Conservation (phyloP, 2,797 vertebrate genomes). For the Cynopterus sphinx region DNA sequence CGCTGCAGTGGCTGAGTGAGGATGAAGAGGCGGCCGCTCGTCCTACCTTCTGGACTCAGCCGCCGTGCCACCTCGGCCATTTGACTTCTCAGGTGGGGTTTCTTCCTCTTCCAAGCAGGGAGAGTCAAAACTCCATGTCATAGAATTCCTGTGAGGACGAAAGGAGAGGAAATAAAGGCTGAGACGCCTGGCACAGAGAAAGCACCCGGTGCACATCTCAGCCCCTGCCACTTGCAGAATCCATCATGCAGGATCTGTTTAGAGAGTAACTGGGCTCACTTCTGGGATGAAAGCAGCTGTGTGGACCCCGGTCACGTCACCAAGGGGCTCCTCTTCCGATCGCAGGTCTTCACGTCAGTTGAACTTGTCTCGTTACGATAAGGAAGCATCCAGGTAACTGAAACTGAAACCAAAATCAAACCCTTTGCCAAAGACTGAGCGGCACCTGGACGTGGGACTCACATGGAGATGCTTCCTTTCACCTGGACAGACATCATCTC, state of each 20-base stretch:
- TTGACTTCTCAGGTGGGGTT: background rate
- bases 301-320: too few relatives aligned
- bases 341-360: background rate
- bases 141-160: background rate
- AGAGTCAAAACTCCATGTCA: background rate
- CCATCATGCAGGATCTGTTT: background rate
- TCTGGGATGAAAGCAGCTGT: background rate
- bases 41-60: background rate
- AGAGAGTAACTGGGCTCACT: background rate
- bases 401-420: background rate
- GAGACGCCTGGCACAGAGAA: background rate
- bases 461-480: background rate
- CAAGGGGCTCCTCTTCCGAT: background rate
- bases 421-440: background rate
- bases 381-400: background rate
- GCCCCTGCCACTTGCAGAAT: background rate
- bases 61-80: background rate
- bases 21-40: fast-evolving
- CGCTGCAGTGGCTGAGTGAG: background rate
- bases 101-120: background rate
- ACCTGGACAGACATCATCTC: background rate
- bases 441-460: background rate
- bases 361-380: background rate
- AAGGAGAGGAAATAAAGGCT: background rate
- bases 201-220: background rate